Percentiles rank a stretch among this genome's conserved stretches.
These are phyloP conservation scores for Morus bassanus DNA, from an alignment of 2,797 vertebrate species.

Conservation along the genomic window DNA sequence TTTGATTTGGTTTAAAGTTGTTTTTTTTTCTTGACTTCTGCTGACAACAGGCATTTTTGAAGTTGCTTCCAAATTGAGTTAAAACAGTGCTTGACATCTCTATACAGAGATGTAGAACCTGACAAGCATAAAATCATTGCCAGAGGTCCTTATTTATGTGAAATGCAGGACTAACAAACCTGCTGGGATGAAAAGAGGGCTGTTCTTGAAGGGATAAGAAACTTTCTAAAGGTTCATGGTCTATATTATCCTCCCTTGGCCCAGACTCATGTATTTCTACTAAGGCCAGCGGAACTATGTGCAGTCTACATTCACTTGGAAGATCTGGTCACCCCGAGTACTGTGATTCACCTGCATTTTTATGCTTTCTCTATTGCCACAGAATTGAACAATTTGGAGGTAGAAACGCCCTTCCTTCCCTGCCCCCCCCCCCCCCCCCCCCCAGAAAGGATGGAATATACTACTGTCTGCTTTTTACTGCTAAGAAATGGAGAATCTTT, in stretches of 20 bases:
- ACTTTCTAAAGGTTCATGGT: not conserved
- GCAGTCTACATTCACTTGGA: too few species aligned
- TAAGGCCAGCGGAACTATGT: not conserved
- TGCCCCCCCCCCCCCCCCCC: accelerated
- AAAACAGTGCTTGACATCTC: not conserved
- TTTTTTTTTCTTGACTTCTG: not conserved
- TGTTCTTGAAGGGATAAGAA: too few species aligned
- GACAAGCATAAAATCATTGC: not conserved
- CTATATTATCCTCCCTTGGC: not conserved
- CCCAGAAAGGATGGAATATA: not conserved
- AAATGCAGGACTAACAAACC: not conserved
- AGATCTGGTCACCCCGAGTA: too few species aligned
- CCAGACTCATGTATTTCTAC: not conserved
- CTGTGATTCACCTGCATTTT: not conserved
- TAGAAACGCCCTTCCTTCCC: not conserved
- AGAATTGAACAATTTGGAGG: not conserved
- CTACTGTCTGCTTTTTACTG: not conserved
- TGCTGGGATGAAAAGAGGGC: not conserved
- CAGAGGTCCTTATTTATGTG: not conserved
- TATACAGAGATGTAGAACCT: not conserved
- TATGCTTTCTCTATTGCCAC: not conserved
- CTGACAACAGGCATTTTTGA: not conserved
- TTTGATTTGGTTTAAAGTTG: not conserved
- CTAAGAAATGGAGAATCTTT: not conserved
- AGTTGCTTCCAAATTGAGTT: not conserved